Base-by-base conservation (phyloP, 1,140 invertebrate genomes). In the Achatina immaculata region DNA sequence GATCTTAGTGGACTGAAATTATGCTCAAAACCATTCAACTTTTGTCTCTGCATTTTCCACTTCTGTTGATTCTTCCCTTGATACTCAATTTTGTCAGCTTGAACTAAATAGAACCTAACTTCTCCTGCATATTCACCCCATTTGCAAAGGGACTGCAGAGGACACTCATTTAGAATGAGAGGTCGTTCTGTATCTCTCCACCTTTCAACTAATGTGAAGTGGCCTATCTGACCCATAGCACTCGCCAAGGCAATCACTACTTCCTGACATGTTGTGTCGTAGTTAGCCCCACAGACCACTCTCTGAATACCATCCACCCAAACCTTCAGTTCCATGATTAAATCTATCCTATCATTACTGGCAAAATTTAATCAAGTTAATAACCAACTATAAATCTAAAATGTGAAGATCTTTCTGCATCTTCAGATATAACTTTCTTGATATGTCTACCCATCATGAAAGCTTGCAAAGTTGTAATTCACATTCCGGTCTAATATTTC, bases 281-380 rank as follows among this genome's bases (percentile, higher is more conserved):
- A 96, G 72, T 96, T 97, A 84, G 99, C 97, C 85, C 98, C 98
- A 93, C 97, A 98, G 86, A 99, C 96, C 91, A 99, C 97, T 88
- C 97, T 94, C 92, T 98, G 96, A 91, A 99, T 97, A 84, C 97
- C 97, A 92, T 99, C 98, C 80, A 99, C 97, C 96, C 97, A 98
- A 89, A 99, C 97, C 94, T 98, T 98, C 83, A 99, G 92, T 94
- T 99, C 97, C 97, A 99, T 99, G 55, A 31, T 40, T 31, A 62
- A n/a, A 62, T 21, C 58, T 31, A 34, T 16, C 4, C n/a, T 62
- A 28, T n/a, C 58, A 62, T 62, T 34, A 3, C n/a, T n/a, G n/a
- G n/a, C n/a, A n/a, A n/a, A n/a, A n/a, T n/a, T n/a, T n/a, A n/a
- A n/a, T n/a, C n/a, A n/a, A n/a, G n/a, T n/a, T n/a, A n/a, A n/a